phyloP scores from a whole-genome alignment of 2,888 invertebrate genomes.

The Microctonus brassicae region DNA sequence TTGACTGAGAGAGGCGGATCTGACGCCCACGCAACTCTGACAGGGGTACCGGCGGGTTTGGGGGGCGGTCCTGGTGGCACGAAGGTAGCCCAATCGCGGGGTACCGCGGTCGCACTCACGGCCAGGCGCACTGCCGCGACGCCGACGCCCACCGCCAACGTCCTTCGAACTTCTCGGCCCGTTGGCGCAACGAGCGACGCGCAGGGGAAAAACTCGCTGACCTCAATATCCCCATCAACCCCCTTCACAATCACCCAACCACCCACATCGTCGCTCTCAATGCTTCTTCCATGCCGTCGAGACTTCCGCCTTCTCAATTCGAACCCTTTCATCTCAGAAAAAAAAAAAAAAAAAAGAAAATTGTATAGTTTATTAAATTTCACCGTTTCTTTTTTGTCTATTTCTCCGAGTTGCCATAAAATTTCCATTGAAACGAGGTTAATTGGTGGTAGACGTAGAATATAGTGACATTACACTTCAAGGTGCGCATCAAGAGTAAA shows the following conservation, averaged over 20 bases:
- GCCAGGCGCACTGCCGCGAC: conserved; percentile 61
- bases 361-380: conserved; percentile 24
- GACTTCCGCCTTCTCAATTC: conserved; percentile 27
- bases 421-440: neutral
- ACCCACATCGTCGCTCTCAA: conserved; percentile 31
- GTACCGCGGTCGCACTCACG: conserved; percentile 60
- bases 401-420: neutral
- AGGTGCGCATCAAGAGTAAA: conserved; percentile 11
- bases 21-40: conserved; percentile 66
- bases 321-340: conserved; percentile 20
- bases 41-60: conserved; percentile 59
- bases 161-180: conserved; percentile 34
- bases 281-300: conserved; percentile 33
- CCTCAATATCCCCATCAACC: conserved; percentile 57
- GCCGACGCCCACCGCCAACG: conserved; percentile 35
- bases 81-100: conserved; percentile 64
- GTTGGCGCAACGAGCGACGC: conserved; percentile 55
- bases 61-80: conserved; percentile 66
- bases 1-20: conserved; percentile 59
- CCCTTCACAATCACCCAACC: conserved; percentile 43
- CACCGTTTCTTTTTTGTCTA: neutral
- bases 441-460: neutral
- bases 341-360: too few relatives aligned
- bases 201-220: conserved; percentile 68
- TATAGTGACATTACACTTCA: neutral